phyloP scores from a whole-genome alignment of 2,797 vertebrate species.

The Molossus alvarezi region DNA sequence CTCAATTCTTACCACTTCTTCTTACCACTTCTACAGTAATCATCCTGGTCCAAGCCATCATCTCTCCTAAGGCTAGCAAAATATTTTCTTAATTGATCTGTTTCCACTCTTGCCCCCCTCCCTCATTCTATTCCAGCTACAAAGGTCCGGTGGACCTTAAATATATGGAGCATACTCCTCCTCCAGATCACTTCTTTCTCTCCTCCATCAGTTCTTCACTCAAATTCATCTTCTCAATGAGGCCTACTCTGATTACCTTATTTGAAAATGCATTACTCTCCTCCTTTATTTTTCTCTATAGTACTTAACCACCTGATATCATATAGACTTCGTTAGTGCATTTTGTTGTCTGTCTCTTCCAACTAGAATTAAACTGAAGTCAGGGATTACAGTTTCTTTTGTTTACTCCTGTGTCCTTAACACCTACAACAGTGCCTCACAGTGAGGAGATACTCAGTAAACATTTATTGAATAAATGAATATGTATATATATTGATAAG shows the following conservation, averaged over 20 bases:
- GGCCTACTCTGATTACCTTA: slow-evolving; percentile 23
- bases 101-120: slow-evolving; percentile 11
- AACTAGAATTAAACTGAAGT: slow-evolving; percentile 24
- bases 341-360: slow-evolving; percentile 1
- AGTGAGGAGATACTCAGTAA: slow-evolving; percentile 1
- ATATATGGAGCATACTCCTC: background rate
- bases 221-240: slow-evolving; percentile 37
- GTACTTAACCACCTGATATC: background rate
- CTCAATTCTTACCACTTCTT: background rate
- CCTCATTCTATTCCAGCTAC: background rate
- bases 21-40: background rate
- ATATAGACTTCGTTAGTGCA: slow-evolving; percentile 12
- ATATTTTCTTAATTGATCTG: background rate
- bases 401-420: background rate
- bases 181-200: background rate
- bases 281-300: slow-evolving; percentile 21
- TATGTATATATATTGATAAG: background rate
- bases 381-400: slow-evolving; percentile 38
- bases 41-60: background rate
- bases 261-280: background rate
- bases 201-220: background rate
- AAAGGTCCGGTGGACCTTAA: background rate
- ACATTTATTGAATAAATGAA: slow-evolving; percentile 40
- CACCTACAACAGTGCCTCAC: background rate
- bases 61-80: background rate